Conservation (phyloP, 2,113 vertebrate genomes). For the Megaptera novaeangliae region DNA sequence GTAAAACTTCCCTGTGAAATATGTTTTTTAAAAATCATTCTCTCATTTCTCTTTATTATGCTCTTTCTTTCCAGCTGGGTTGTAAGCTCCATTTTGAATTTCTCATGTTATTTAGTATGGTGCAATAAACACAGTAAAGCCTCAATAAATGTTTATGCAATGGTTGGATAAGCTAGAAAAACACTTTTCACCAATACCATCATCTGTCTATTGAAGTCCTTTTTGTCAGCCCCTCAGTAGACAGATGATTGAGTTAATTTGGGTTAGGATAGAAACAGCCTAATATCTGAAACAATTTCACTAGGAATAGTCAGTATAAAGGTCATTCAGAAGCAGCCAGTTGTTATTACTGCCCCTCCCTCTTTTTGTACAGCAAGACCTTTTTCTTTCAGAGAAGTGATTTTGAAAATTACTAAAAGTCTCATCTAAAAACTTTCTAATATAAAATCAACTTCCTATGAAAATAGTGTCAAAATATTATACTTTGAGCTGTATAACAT, state of each 20-base stretch:
- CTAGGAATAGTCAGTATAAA: not conserved
- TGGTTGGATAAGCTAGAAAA: not conserved
- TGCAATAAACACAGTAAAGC: not conserved
- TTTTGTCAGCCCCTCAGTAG: not conserved
- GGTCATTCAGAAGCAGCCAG: not conserved
- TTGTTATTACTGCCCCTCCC: not conserved
- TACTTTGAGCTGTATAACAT: not conserved
- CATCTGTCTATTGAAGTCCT: not conserved
- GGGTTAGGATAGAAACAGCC: not conserved
- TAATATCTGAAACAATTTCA: not conserved
- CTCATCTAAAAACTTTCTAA: not conserved
- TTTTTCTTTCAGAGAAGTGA: not conserved
- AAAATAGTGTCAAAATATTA: not conserved
- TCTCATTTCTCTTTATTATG: not conserved
- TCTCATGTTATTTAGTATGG: not conserved
- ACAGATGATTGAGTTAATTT: not conserved
- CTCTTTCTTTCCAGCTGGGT: not conserved
- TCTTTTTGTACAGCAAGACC: not conserved
- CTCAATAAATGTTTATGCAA: not conserved
- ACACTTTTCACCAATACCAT: not conserved
- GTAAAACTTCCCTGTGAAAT: not conserved
- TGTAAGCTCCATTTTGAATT: not conserved
- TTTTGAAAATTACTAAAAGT: constrained; percentile 36
- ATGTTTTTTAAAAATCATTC: not conserved
- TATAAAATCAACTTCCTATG: not conserved